A percentile compares a stretch with the other conserved stretches of the same genome.
These are phyloP conservation scores for Drosophila rellima DNA, from an alignment of 2,888 invertebrate species.

Conservation along the genomic window DNA sequence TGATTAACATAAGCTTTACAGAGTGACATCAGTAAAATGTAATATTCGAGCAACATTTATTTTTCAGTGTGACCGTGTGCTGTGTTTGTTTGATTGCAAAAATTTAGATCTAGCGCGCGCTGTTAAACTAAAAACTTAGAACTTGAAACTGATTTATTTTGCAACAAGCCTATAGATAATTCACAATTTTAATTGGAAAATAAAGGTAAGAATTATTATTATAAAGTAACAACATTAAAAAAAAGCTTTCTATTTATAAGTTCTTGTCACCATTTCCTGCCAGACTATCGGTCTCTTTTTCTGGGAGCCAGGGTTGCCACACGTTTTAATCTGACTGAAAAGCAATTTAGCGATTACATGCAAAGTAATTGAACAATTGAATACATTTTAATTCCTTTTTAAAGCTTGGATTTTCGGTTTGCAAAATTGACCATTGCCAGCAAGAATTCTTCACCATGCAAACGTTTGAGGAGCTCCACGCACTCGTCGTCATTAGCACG, in stretches of 20 bases:
- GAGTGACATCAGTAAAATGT: not conserved
- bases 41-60: not conserved
- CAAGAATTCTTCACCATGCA: constrained; percentile 89
- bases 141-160: too few species aligned
- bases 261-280: too few species aligned
- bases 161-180: too few species aligned
- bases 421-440: constrained; percentile 86
- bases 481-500: constrained; percentile 90
- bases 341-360: not conserved
- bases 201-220: too few species aligned
- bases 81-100: not conserved
- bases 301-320: not conserved
- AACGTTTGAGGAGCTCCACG: constrained; percentile 88
- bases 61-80: not conserved
- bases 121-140: not conserved
- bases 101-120: not conserved
- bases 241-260: too few species aligned
- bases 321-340: too few species aligned
- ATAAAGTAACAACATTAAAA: too few species aligned
- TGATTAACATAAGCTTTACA: constrained; percentile 2
- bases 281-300: not conserved
- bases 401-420: constrained; percentile 80
- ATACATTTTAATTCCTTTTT: constrained; percentile 17
- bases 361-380: too few species aligned
- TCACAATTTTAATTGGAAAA: too few species aligned